Percentiles rank a stretch among this genome's conserved stretches.
Evolutionary conservation across 2,797 vertebrate genomes (phyloP).

Genomic region (Lagocephalus sceleratus): DNA sequence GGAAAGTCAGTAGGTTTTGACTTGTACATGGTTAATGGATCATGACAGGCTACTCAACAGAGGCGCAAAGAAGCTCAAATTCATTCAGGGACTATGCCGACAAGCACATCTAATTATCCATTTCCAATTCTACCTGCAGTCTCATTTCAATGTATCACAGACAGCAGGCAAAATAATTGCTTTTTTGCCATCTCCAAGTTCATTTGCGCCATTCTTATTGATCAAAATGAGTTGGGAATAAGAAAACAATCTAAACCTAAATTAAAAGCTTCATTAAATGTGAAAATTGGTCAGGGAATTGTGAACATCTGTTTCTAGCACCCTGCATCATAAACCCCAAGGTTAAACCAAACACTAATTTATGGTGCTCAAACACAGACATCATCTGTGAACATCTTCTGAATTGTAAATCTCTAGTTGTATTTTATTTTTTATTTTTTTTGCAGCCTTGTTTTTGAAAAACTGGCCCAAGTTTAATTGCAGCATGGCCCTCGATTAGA

Average conservation of each 20-base stretch:
- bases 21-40: conserved; percentile 39
- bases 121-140: conserved; percentile 65
- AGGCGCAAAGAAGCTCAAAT: conserved; percentile 26
- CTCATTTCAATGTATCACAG: conserved; percentile 66
- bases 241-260: conserved; percentile 75
- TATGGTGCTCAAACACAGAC: conserved; percentile 44
- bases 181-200: conserved; percentile 71
- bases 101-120: conserved; percentile 56
- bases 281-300: conserved; percentile 79
- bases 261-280: conserved; percentile 83
- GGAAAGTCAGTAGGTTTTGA: conserved; percentile 35
- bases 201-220: conserved; percentile 77
- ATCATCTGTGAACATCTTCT: neutral
- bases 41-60: conserved; percentile 31
- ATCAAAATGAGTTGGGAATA: conserved; percentile 71
- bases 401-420: conserved; percentile 21
- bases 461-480: conserved; percentile 28
- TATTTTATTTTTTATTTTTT: conserved; percentile 53
- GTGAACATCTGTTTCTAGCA: conserved; percentile 75
- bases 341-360: conserved; percentile 76
- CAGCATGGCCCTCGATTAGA: conserved; percentile 21
- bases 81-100: conserved; percentile 21
- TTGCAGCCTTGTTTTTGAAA: conserved; percentile 56
- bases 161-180: conserved; percentile 67
- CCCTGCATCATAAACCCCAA: conserved; percentile 70